Base-by-base conservation (phyloP, 2,888 invertebrate genomes). In the Ormyrus labotus region DNA sequence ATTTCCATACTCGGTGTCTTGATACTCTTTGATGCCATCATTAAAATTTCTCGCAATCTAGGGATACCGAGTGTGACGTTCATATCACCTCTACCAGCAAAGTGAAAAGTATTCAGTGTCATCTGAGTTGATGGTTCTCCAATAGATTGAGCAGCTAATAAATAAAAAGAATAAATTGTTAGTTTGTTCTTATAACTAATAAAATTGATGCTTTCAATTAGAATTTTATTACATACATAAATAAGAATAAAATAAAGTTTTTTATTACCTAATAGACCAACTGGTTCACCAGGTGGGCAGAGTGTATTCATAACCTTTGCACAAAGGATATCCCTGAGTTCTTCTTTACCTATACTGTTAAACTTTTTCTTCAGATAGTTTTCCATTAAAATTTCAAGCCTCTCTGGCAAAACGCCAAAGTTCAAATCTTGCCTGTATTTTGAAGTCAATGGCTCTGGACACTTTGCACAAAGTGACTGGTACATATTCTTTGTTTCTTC, bases 11-110 rank as follows among this genome's bases (percentile, higher is more conserved):
- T 96, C 0, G 99, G 99, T 0, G 99, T 99, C 91, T 97, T 97
- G 10, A 99, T 96, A 81, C 95, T 96, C n/a, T 94, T 94, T 0
- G 97, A 96, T 0, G 98, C 99, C 87, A 96, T 95, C 99, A 99
- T 99, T 0, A 99, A 92, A 85, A 99, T 98, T 93, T 99, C 99
- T 85, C 98, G 92, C 6, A 99, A 93, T 85, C 99, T 94, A 0
- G 99, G 99, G 86, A 99, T 99, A 93, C 99, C 99, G n/a, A 99
- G 93, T 0, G 99, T 99, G 0, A 99, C 99, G 92, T 99, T 99
- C 99, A 99, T 99, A 92, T 99, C 99, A 92, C 13, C 13, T 13
- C 13, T 13, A 13, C 34, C 99, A 86, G 99, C 99, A 91, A 99
- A 99, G 90, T 99, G 99, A 91, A 99, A 99, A 60, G 99, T 99